A percentile compares a stretch with the other conserved stretches of the same genome.
Conservation (phyloP, 2,113 vertebrate genomes). For the Willisornis vidua region DNA sequence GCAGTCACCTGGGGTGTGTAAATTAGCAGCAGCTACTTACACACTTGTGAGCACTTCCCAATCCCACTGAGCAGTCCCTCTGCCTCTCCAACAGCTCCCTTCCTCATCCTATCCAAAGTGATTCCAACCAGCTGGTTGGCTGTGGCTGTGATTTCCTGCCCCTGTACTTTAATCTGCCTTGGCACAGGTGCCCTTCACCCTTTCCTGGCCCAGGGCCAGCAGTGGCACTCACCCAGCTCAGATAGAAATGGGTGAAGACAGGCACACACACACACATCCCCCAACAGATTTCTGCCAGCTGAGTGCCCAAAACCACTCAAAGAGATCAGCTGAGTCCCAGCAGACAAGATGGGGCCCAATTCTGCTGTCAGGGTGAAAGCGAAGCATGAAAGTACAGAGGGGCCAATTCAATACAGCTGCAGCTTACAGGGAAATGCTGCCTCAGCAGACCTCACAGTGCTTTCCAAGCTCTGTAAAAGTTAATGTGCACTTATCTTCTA, state of each 20-base stretch:
- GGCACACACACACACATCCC: not conserved
- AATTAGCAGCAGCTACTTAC: not conserved
- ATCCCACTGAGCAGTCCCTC: not conserved
- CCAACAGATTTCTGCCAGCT: not conserved
- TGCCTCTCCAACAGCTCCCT: not conserved
- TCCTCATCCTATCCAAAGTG: not conserved
- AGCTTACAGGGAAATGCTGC: not conserved
- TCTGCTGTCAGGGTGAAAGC: not conserved
- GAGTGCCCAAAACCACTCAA: not conserved
- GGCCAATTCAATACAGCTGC: not conserved
- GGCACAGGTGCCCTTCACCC: not conserved
- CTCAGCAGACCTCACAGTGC: not conserved
- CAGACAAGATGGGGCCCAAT: not conserved
- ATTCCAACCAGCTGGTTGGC: not conserved
- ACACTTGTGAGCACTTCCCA: not conserved
- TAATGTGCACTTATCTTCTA: not conserved
- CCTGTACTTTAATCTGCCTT: not conserved
- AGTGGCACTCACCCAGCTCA: not conserved
- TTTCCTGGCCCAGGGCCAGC: not conserved
- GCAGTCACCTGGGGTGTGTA: not conserved
- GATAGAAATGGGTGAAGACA: too few species aligned
- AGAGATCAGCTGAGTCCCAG: not conserved
- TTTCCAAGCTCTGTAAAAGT: slow-evolving; percentile 12
- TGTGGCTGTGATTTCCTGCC: not conserved
- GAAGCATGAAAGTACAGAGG: not conserved